Evolutionary conservation across 1,140 invertebrate species (phyloP).

Genomic region (Homarus americanus): DNA sequence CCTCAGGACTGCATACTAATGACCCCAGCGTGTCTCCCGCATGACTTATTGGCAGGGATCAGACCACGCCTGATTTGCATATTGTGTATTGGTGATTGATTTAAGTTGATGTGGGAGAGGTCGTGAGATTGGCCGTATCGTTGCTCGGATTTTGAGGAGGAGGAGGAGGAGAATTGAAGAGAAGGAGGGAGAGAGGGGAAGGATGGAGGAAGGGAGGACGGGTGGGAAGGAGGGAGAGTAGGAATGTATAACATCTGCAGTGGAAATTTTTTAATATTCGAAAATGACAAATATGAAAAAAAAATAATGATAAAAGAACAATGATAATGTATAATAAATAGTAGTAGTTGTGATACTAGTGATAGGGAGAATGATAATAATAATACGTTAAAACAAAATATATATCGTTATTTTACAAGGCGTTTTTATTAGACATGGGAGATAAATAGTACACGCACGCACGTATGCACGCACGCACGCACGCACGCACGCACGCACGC

Average conservation of each 20-base stretch:
- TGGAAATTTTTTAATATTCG: too few relatives aligned
- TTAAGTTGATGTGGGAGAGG: slow-evolving; percentile 2
- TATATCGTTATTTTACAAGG: too few relatives aligned
- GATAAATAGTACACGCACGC: too few relatives aligned
- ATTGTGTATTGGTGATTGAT: slow-evolving; percentile 30
- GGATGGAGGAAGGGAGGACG: background rate
- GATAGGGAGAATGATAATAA: too few relatives aligned
- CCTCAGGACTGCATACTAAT: slow-evolving; percentile 9
- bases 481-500: too few relatives aligned
- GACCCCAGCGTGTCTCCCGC: background rate
- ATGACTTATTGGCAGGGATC: slow-evolving; percentile 26
- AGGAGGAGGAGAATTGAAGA: background rate
- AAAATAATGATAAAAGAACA: too few relatives aligned
- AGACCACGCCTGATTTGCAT: background rate
- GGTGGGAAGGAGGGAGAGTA: background rate
- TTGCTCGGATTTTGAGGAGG: background rate
- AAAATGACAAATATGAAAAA: too few relatives aligned
- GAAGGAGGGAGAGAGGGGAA: background rate
- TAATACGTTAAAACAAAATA: too few relatives aligned
- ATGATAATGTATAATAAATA: too few relatives aligned
- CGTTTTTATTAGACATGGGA: too few relatives aligned
- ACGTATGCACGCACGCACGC: too few relatives aligned
- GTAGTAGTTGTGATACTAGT: too few relatives aligned
- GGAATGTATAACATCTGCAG: background rate
- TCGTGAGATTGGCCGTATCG: background rate